Conservation (phyloP, 2,113 vertebrate species). For the Xiphophorus maculatus region DNA sequence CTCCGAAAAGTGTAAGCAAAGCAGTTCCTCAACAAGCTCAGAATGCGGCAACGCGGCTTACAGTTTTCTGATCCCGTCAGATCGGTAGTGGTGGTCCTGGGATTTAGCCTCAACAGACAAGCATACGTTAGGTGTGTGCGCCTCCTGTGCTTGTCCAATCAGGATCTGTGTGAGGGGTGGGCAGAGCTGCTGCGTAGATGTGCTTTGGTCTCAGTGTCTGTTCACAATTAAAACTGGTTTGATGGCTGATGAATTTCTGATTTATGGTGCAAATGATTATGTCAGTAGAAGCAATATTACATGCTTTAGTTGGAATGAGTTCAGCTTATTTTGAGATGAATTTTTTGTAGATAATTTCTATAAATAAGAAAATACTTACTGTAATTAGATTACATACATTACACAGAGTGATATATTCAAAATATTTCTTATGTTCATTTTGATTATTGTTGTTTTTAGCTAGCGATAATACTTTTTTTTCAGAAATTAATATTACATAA, state of each 20-base stretch:
- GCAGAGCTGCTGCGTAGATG: slow-evolving; percentile 63
- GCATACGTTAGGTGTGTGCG: slow-evolving; percentile 21
- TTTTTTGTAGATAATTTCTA: neutral
- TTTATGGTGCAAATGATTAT: slow-evolving; percentile 13
- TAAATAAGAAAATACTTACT: neutral
- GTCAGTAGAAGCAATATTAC: slow-evolving; percentile 2
- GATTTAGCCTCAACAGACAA: slow-evolving; percentile 39
- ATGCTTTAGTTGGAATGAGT: neutral
- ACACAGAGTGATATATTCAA: neutral
- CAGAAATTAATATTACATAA: too few species aligned
- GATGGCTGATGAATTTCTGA: slow-evolving; percentile 1
- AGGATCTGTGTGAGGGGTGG: slow-evolving; percentile 63
- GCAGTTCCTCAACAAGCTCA: neutral
- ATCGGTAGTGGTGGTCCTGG: slow-evolving; percentile 60
- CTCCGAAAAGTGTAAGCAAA: slow-evolving; percentile 61
- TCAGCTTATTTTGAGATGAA: too few species aligned
- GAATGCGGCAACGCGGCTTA: slow-evolving; percentile 44
- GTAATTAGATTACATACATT: neutral
- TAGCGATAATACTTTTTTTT: neutral
- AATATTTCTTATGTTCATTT: neutral
- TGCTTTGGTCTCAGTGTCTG: slow-evolving; percentile 29
- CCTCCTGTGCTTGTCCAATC: slow-evolving; percentile 57
- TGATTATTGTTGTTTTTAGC: neutral
- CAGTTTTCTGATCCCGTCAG: slow-evolving; percentile 62
- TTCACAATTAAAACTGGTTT: slow-evolving; percentile 2